Base-by-base conservation (phyloP, 2,797 vertebrate species). In the Bovichtus variegatus region DNA sequence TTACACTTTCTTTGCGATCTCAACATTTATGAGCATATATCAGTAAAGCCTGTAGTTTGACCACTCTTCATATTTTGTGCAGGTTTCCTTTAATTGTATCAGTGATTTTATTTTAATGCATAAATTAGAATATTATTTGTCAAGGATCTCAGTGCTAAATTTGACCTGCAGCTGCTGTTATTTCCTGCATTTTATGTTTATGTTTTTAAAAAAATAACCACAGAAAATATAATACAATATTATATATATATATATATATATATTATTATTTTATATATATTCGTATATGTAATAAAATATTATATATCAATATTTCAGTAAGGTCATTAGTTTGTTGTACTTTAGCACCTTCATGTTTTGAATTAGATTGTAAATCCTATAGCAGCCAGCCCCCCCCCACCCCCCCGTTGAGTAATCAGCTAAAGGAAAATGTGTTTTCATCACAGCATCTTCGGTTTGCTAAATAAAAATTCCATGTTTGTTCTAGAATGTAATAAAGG, bases 301-400 rank as follows among this genome's bases (percentile, higher is more conserved):
- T n/a, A n/a, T n/a, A n/a, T n/a, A n/a, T 27, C 19, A 13, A 18
- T 54, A 43, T 15, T 46, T 19, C 21, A 40, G 1, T 47, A 29
- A 10, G 18, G 6, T 41, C 27, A 19, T 47, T 31, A 3, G 5
- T 46, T 27, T 46, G 11, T 47, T 51, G 7, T 51, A 29, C 3
- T 44, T 55, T n/a, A 40, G 40, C 64, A 65, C 44, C 71, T n/a
- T n/a, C n/a, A 71, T 47, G 43, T 83, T 12, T 68, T 61, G 3
- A 53, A 70, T 58, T 9, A 63, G 21, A 53, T 41, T 58, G 40
- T 15, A 62, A 49, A 71, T 55, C 21, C 29, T 54, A 7, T 46
- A 61, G 29, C 27, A 73, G 23, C 34, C 23, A n/a, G n/a, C n/a
- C n/a, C n/a, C n/a, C n/a, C n/a, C n/a, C n/a, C n/a, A n/a, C n/a